These are phyloP conservation scores for Paraplagusia blochii DNA, from an alignment of 2,113 vertebrate genomes.

Conservation along the genomic window DNA sequence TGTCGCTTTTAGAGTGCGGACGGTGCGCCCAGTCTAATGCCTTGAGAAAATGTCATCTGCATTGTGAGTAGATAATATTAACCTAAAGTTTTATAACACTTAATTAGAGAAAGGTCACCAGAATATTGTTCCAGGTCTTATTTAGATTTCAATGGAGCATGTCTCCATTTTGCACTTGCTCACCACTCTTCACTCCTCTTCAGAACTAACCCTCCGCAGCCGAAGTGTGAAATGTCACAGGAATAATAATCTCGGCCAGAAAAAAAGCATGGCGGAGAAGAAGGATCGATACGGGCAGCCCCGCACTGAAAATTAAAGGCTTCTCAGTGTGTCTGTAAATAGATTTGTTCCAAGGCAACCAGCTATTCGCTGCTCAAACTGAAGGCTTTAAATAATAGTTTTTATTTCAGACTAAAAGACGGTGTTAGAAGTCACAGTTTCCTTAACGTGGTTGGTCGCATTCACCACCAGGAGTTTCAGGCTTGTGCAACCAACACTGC, in stretches of 20 bases:
- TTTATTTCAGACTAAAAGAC: background rate
- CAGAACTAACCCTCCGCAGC: conserved; percentile 46
- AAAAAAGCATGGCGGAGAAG: conserved; percentile 20
- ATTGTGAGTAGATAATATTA: conserved; percentile 13
- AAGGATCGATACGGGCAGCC: conserved; percentile 25
- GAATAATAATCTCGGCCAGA: conserved; percentile 39
- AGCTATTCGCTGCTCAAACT: conserved; percentile 9
- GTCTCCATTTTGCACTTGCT: conserved; percentile 41
- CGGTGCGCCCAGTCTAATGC: conserved; percentile 14
- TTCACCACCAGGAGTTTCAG: background rate
- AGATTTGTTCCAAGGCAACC: background rate
- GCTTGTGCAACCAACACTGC: background rate
- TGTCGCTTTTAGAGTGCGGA: too few relatives aligned
- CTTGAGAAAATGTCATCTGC: conserved; percentile 56
- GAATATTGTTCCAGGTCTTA: conserved; percentile 35
- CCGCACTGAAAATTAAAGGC: conserved; percentile 23
- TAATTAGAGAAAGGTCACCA: conserved; percentile 72
- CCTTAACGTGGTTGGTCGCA: background rate
- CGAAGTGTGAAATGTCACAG: conserved; percentile 52
- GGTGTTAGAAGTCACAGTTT: background rate
- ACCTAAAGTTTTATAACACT: conserved; percentile 40
- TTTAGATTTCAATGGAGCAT: conserved; percentile 42
- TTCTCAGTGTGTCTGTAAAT: background rate
- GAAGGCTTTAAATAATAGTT: background rate
- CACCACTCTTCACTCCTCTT: conserved; percentile 27